These are phyloP conservation scores for Zingel zingel DNA, from an alignment of 2,113 vertebrate genomes.

Conservation along the genomic window DNA sequence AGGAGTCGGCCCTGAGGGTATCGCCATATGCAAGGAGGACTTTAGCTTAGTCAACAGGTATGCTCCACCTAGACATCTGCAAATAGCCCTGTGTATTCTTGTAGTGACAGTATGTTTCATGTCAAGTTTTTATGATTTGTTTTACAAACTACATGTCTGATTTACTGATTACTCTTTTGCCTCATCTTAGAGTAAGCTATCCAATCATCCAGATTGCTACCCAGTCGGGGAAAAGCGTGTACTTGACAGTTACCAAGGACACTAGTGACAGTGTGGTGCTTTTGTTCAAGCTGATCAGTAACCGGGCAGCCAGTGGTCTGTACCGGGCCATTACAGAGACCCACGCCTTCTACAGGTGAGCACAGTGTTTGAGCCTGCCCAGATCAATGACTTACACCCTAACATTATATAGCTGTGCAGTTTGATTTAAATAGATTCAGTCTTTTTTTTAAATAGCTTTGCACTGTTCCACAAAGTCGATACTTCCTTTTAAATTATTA, in stretches of 20 bases:
- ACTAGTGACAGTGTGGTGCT: conserved; percentile 93
- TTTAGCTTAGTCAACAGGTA: conserved; percentile 94
- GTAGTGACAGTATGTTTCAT: background rate
- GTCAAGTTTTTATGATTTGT: background rate
- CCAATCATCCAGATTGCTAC: conserved; percentile 99
- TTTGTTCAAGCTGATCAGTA: conserved; percentile 96
- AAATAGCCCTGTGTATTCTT: background rate
- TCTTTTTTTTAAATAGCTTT: background rate
- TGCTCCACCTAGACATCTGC: background rate
- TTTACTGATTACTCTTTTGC: background rate
- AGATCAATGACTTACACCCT: background rate
- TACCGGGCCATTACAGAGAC: conserved; percentile 98
- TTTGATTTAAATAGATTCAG: background rate
- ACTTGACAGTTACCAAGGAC: conserved; percentile 95
- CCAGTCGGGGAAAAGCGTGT: conserved; percentile 97
- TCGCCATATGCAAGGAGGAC: conserved; percentile 95
- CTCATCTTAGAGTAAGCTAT: conserved; percentile 88
- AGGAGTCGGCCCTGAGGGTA: conserved; percentile 95
- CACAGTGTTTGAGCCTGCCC: background rate
- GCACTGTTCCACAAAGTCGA: background rate
- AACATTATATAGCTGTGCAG: background rate
- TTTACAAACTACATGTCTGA: background rate
- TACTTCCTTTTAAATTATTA: background rate
- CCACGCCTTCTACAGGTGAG: conserved; percentile 97
- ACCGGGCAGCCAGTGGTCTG: conserved; percentile 94